Base-by-base conservation (phyloP, 2,113 vertebrate species). In the Centropristis striata region DNA sequence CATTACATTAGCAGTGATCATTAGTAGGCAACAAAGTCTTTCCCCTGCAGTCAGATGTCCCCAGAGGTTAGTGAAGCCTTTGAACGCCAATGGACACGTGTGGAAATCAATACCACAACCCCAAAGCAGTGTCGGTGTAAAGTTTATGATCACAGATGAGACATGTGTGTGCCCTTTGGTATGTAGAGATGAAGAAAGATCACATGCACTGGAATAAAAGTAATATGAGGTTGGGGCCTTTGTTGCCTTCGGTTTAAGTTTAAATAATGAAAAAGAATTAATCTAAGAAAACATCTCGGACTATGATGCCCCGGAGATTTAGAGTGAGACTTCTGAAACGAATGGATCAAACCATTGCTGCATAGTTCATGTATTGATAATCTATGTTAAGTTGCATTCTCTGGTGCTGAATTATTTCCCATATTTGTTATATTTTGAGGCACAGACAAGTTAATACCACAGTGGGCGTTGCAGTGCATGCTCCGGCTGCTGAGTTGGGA, bases 71-170 rank as follows among this genome's bases (percentile, higher is more conserved):
- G 32, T 18, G 53, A 78, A 71, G 63, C 28, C 54, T 68, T 64
- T 73, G 70, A 83, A 85, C 85, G 81, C 78, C 65, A 84, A 78
- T 37, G 18, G 67, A 21, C 59, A 57, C 46, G 14, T 0, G 4
- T 71, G 51, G 65, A 81, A 81, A 92, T 93, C 88, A 63, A 91
- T 92, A 81, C 44, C 28, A 16, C 77, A 64, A 3, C 57, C 71
- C 72, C 21, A 50, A 28, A 89, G 80, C 66, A 32, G 39, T 18
- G 44, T 13, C 78, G 39, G 42, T 71, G n/a, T 86, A 44, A 82
- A 11, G 66, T 87, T 58, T 61, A 70, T 75, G 78, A 80, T 77
- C 78, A 85, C 50, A 68, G 16, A 83, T 55, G 70, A 74, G 53
- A 60, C 74, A 68, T 65, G 63, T 63, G 58, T 44, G 21, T 60